Percentiles rank a stretch among this genome's conserved stretches.
Conservation (phyloP, 2,113 vertebrate genomes). For the Serinus canaria region DNA sequence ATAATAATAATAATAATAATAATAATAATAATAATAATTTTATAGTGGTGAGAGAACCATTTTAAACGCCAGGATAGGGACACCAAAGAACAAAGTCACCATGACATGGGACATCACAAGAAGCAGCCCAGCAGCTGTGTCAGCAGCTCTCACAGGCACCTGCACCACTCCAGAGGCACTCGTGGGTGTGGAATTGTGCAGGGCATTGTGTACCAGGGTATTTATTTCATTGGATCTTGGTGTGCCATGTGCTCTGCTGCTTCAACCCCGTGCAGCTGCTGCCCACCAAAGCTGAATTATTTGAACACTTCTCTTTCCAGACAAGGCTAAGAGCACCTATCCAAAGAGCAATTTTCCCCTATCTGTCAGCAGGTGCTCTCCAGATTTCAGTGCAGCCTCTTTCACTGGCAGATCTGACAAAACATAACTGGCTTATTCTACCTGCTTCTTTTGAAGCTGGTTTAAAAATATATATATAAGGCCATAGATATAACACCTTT, state of each 20-base stretch:
- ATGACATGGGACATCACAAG: background rate
- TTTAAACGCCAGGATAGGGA: background rate
- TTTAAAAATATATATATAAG: background rate
- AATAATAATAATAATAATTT: too few species aligned
- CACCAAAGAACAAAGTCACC: background rate
- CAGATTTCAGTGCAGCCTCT: background rate
- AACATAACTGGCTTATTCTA: background rate
- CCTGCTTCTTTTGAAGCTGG: background rate
- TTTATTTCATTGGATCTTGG: background rate
- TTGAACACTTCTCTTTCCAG: background rate
- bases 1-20: too few species aligned
- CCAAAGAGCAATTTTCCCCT: background rate
- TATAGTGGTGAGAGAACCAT: fast-evolving
- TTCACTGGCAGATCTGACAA: background rate
- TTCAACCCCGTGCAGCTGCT: background rate
- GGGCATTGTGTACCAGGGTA: background rate
- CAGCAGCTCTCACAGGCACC: background rate
- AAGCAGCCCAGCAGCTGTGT: background rate
- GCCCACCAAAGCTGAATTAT: background rate
- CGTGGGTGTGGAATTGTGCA: background rate
- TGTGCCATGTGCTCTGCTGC: background rate
- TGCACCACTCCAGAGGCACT: background rate
- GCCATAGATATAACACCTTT: background rate
- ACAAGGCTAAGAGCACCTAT: background rate
- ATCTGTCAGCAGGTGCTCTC: background rate